Base-by-base conservation (phyloP, 1,140 invertebrate species). In the Saccostrea cuccullata region DNA sequence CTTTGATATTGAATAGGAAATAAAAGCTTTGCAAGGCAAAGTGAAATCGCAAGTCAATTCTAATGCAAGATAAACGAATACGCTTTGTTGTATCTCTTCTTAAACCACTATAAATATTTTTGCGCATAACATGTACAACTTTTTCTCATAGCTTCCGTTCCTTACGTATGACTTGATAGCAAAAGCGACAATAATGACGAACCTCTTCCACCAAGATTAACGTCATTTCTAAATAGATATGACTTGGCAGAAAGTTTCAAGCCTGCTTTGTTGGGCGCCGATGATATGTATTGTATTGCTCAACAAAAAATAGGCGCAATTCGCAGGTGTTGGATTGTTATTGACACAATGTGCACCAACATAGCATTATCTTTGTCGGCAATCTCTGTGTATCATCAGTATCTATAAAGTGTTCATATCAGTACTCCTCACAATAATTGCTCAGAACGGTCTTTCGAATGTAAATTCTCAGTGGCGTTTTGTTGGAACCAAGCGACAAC, bases 291-390 rank as follows among this genome's bases (percentile, higher is more conserved):
- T 12, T 36, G 26, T 30, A 77, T 12, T 77, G 26, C 26, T 77
- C 30, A 77, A 15, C 70, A 36, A 77, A 23, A 26, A 77, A 64
- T 6, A 77, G 30, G 70, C 26, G 70, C 11, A 30, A 77, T 30
- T 77, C 15, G 70, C 70, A 77, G 70, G 70, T 77, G 70, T 36
- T 77, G 23, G 70, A 17, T 77, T 77, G 70, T 30, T 77, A 77
- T 36, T 77, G 70, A 77, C 70, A 77, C 70, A 77, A 30, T 77
- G 70, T 77, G 70, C 70, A 77, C 70, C 70, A 77, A 77, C 70
- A 30, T 77, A 30, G 4, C 26, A 26, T 36, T 77, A 36, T 30
- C 23, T 47, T 30, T 77, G 70, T 23, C 70, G 26, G 26, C 26
- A 36, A 26, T 3, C 70, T 36, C 70, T 26, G 9, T 77, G 30